Base-by-base conservation (phyloP, 2,888 invertebrate genomes). In the Sesia bembeciformis region DNA sequence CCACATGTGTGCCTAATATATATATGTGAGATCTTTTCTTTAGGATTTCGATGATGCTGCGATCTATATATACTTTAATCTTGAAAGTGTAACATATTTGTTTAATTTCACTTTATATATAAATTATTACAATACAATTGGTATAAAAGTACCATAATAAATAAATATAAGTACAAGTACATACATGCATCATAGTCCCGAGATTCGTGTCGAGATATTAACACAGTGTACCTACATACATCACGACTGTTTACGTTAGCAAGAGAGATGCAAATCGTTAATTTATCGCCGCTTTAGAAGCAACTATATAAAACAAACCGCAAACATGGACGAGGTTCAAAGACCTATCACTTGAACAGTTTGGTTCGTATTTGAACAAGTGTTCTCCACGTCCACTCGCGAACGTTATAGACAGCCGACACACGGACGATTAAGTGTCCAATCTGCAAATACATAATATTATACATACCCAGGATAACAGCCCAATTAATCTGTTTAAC, bases 251-350 rank as follows among this genome's bases (percentile, higher is more conserved):
- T 85, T 84, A 83, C 80, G 67, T 76, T 78, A 66, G 66, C 72
- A 63, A 74, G 74, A 73, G 79, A 81, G 78, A 84, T 84, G 85
- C 82, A 82, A 85, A 87, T 87, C 82, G 83, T 81, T 85, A 85
- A 85, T 87, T 84, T 84, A 86, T 86, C 82, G 76, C 84, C 83
- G 81, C 81, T 80, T 83, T 79, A 81, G 80, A 72, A 78, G 80
- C 74, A 73, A 80, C 80, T 80, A 82, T 85, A 83, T 87, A 81
- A 84, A 83, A 78, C 78, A 76, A 78, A 84, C 81, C 77, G 81
- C 86, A 86, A 85, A 85, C 82, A 86, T 65, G 66, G 67, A 59
- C 58, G 68, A 66, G 74, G 88, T 84, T 88, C 87, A 88, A 86
- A 85, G 86, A 86, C 87, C 87, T 81, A 86, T 81, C 80, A 78